Percentiles rank a stretch among this genome's conserved stretches.
phyloP scores from a whole-genome alignment of 2,113 vertebrate species.

The Sylvilagus bachmani region DNA sequence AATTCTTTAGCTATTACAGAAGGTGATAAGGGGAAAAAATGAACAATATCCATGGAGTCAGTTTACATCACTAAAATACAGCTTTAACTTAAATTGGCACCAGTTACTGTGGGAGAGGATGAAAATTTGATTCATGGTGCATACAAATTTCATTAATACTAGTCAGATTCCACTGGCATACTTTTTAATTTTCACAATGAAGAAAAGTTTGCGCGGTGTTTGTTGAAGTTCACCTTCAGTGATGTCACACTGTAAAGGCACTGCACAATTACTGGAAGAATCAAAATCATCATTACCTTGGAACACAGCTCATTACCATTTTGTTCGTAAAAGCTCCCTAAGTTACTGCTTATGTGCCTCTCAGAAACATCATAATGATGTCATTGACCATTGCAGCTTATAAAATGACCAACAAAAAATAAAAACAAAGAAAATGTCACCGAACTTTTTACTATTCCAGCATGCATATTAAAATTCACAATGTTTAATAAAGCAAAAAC shows the following conservation, averaged over 20 bases:
- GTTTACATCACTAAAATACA: not conserved
- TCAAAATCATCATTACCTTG: not conserved
- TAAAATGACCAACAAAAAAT: not conserved
- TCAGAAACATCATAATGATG: not conserved
- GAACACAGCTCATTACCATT: not conserved
- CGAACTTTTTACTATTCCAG: not conserved
- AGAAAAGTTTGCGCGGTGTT: not conserved
- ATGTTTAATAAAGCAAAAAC: constrained; percentile 47
- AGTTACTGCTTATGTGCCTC: not conserved
- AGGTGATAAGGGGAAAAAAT: not conserved
- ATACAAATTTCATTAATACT: not conserved
- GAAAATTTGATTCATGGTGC: not conserved
- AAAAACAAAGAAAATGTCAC: not conserved
- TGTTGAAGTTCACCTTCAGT: not conserved
- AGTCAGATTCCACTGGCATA: not conserved
- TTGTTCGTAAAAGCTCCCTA: not conserved
- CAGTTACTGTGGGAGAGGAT: not conserved
- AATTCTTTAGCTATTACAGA: not conserved
- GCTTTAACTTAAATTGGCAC: not conserved
- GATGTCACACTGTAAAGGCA: not conserved
- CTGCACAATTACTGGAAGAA: not conserved
- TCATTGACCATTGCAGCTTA: not conserved
- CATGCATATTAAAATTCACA: constrained; percentile 41
- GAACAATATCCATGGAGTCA: not conserved
- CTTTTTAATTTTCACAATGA: not conserved